These are phyloP conservation scores for Lydus trimaculatus DNA, from an alignment of 2,888 invertebrate genomes.

Conservation along the genomic window DNA sequence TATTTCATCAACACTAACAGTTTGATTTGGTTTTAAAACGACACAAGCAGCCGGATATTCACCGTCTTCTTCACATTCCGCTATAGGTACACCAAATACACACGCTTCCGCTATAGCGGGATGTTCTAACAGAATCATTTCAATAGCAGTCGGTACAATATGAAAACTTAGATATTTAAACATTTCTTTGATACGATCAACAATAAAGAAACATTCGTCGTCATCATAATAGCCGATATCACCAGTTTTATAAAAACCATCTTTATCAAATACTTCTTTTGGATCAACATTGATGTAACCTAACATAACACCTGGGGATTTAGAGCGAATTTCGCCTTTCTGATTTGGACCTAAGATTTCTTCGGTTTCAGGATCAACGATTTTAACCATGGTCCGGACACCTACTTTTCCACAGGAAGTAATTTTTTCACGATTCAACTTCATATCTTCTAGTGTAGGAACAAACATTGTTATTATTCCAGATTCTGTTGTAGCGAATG, in stretches of 20 bases:
- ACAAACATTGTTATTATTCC: slow-evolving; percentile 1
- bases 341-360: slow-evolving; percentile 60
- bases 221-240: slow-evolving; percentile 50
- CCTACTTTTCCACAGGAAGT: not conserved
- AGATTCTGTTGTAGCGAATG: not conserved
- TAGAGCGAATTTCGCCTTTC: slow-evolving; percentile 63
- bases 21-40: slow-evolving; percentile 18
- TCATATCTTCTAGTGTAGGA: not conserved
- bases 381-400: not conserved
- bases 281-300: slow-evolving; percentile 55
- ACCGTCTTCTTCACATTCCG: slow-evolving; percentile 33
- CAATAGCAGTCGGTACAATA: slow-evolving; percentile 50
- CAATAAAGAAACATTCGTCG: slow-evolving; percentile 45
- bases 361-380: slow-evolving; percentile 51
- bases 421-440: not conserved
- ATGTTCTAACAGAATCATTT: slow-evolving; percentile 43
- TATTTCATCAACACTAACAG: slow-evolving; percentile 17
- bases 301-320: slow-evolving; percentile 52
- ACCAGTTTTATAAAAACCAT: slow-evolving; percentile 48
- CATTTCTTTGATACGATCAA: slow-evolving; percentile 47
- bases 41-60: slow-evolving; percentile 41
- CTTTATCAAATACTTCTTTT: slow-evolving; percentile 37
- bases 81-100: slow-evolving; percentile 45
- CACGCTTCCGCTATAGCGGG: slow-evolving; percentile 44
- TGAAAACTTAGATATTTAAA: slow-evolving; percentile 48